Base-by-base conservation (phyloP, 37 sponge, comb jelly and placozoan species). In the Theonella swinhoei region DNA sequence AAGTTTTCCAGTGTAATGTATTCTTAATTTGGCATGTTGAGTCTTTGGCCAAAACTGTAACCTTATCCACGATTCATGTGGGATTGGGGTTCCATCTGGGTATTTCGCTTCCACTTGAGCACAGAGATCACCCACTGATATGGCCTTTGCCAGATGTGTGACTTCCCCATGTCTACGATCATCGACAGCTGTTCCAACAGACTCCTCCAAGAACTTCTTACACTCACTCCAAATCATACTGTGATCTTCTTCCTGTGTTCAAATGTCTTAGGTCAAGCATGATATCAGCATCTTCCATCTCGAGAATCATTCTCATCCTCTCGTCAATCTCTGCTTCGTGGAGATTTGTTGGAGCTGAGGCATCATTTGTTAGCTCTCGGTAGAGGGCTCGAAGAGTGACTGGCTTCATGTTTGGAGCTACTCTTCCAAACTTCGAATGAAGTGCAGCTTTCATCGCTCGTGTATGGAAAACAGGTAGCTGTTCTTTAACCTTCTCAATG, bases 41-140 rank as follows among this genome's bases (percentile, higher is more conserved):
- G 70, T 80, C 37, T 75, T 78, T 1, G 91, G 81, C 85, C 85
- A 84, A 59, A 90, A 90, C 66, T 90, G 91, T 28, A 88, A 64
- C 3, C 75, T 22, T 72, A 29, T 30, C 72, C 63, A 82, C 11
- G 37, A 42, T 25, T 31, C 69, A 66, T 23, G n/a, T 33, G 70
- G 68, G 67, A 80, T 37, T 29, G 34, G 69, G 78, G 63, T 39
- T 28, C 64, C 79, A 33, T 7, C 20, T 37, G 85, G 68, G 54
- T 77, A 84, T 22, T 60, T 20, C n/a, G 77, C 58, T 39, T 64
- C 68, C 9, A 84, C 85, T 76, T 84, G 76, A 9, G 75, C 77
- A 29, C n/a, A 4, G 5, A 84, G 76, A 68, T 84, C 85, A 14
- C 85, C 25, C 22, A 75, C 70, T 35, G 70, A 76, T 38, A 83